Base-by-base conservation (phyloP, 2,888 invertebrate species). In the Pharmacophagus antenor region DNA sequence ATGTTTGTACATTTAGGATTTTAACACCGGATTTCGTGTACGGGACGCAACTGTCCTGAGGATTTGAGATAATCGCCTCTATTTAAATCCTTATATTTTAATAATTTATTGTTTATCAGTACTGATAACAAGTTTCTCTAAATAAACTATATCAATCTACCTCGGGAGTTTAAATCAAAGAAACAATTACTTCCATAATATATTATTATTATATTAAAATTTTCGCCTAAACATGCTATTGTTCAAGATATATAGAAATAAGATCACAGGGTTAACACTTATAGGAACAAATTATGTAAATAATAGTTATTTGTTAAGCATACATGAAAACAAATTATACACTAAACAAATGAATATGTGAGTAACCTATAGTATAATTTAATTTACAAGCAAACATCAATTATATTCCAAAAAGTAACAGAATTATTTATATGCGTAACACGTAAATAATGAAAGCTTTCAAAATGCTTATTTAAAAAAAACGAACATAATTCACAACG, bases 51-150 rank as follows among this genome's bases (percentile, higher is more conserved):
- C 73, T 77, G 73, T 80, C 80, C 77, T 79, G 76, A 79, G 80
- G 81, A 82, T 84, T 83, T 80, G 68, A 81, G 80, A 73, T 72
- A 79, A 80, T 83, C 76, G 80, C 80, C 73, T 79, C 68, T 75
- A 76, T 78, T 78, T 71, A 75, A 79, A 78, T 82, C 84, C 80
- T 84, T 80, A 85, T 82, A 78, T 76, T 79, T n/a, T 79, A 84
- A 83, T 88, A 83, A 87, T 88, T 90, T 89, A 89, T 90, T 88
- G 88, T 87, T 88, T 87, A 89, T 87, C 87, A 79, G 74, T 73
- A 81, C 73, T 80, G 89, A 84, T 88, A 88, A 90, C 88, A 82
- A 80, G 84, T 84, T 84, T 88, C 88, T 87, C 77, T 83, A 77
- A 88, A 88, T 88, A 88, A 89, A 89, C 76, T 74, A 66, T 58